Percentiles rank a stretch among this genome's conserved stretches.
Evolutionary conservation across 2,888 invertebrate genomes (phyloP).

Genomic region (Euclidia mi): DNA sequence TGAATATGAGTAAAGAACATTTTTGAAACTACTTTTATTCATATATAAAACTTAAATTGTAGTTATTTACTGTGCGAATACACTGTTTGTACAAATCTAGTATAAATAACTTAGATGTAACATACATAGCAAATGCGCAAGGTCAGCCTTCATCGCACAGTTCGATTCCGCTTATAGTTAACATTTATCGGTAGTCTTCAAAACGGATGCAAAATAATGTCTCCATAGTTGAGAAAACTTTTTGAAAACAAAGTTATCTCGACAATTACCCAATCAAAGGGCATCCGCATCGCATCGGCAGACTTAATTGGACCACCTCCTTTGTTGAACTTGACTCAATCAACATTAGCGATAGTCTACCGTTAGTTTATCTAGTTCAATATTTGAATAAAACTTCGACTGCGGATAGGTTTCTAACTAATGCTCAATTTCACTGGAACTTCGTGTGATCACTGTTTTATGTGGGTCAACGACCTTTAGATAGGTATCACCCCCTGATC

Average conservation of each 20-base stretch:
- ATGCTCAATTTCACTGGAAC: constrained; percentile 37
- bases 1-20: too few species aligned
- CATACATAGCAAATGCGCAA: too few species aligned
- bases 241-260: constrained; percentile 50
- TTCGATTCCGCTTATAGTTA: too few species aligned
- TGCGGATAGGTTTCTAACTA: constrained; percentile 39
- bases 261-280: constrained; percentile 54
- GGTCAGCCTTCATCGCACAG: too few species aligned
- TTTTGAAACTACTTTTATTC: too few species aligned
- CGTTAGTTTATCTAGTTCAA: constrained; percentile 54
- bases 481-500: not conserved
- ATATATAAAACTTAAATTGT: too few species aligned
- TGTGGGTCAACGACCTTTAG: constrained; percentile 5
- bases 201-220: not conserved
- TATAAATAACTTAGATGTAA: too few species aligned
- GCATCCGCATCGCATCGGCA: constrained; percentile 43
- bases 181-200: too few species aligned
- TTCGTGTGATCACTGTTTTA: constrained; percentile 18
- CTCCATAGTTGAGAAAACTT: constrained; percentile 26
- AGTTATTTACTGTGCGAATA: too few species aligned
- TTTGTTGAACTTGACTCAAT: constrained; percentile 58
- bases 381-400: constrained; percentile 54
- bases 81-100: too few species aligned
- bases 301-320: constrained; percentile 53
- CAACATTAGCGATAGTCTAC: constrained; percentile 51